Percentiles rank a stretch among this genome's conserved stretches.
phyloP scores from a whole-genome alignment of 2,113 vertebrate species.

The Pandion haliaetus region DNA sequence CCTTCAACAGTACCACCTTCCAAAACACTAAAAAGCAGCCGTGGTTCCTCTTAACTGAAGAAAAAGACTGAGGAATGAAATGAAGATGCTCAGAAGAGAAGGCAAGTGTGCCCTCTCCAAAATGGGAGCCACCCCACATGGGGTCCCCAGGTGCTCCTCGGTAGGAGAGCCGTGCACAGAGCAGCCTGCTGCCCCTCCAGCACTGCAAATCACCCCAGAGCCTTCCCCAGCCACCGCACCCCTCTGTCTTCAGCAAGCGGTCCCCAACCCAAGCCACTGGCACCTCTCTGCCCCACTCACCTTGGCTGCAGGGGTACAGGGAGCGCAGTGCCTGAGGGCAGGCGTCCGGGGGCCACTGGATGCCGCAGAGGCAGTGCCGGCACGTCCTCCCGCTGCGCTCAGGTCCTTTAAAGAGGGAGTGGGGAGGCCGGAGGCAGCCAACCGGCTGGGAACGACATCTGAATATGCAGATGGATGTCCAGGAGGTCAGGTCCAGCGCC shows the following conservation, averaged over 20 bases:
- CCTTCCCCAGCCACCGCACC: not conserved
- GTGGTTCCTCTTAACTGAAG: not conserved
- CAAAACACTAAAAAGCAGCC: not conserved
- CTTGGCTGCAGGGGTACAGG: not conserved
- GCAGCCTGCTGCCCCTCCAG: not conserved
- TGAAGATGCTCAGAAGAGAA: not conserved
- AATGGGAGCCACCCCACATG: accelerated
- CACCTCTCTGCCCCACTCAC: not conserved
- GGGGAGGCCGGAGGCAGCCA: constrained; percentile 59
- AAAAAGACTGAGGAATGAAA: not conserved
- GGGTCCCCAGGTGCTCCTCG: not conserved
- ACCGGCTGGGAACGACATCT: constrained; percentile 62
- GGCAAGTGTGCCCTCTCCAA: not conserved
- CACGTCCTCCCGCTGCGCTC: not conserved
- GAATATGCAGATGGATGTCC: constrained; percentile 73
- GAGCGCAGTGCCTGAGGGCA: not conserved
- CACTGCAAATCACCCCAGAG: not conserved
- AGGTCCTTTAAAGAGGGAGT: constrained; percentile 33
- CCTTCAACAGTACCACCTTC: not conserved
- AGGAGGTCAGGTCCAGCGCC: constrained; percentile 22
- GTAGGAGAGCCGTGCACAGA: accelerated
- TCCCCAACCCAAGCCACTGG: accelerated
- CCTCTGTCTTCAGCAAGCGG: not conserved
- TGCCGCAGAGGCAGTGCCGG: not conserved
- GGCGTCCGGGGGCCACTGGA: not conserved